phyloP scores from a whole-genome alignment of 2,888 invertebrate genomes.

The Dioctria linearis region DNA sequence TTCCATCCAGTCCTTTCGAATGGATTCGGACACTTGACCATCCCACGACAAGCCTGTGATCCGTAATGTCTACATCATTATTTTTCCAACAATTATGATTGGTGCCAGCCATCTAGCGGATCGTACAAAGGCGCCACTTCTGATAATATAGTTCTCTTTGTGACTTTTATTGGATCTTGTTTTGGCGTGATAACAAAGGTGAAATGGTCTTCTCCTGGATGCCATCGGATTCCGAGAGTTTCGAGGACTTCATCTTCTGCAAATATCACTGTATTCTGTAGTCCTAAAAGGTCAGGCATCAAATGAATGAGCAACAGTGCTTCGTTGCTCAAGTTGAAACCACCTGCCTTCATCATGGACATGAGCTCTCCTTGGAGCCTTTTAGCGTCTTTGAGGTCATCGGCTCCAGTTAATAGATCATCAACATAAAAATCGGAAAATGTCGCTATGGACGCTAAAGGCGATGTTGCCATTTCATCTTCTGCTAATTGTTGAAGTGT shows the following conservation, averaged over 20 bases:
- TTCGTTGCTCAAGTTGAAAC: constrained; percentile 40
- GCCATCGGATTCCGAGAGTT: not conserved
- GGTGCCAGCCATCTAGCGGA: not conserved
- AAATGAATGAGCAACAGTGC: no score
- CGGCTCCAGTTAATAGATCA: constrained; percentile 48
- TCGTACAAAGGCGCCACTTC: not conserved
- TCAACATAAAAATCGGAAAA: no score
- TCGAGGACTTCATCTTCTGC: not conserved
- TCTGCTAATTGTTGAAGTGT: constrained; percentile 58
- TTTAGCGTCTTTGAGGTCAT: constrained; percentile 37
- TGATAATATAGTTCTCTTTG: no score
- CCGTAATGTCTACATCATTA: not conserved
- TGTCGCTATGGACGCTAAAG: no score
- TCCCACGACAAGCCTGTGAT: no score
- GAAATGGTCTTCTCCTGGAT: not conserved
- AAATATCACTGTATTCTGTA: not conserved
- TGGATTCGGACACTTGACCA: no score
- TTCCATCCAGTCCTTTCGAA: no score
- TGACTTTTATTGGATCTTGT: no score
- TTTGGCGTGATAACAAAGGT: not conserved
- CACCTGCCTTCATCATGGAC: constrained; percentile 16
- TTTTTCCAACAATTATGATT: not conserved
- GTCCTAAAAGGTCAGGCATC: constrained; percentile 2
- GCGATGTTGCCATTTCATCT: constrained; percentile 59
- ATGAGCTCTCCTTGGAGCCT: constrained; percentile 21